Evolutionary conservation across 2,888 invertebrate species (phyloP).

Genomic region (Ormyrus pomaceus): DNA sequence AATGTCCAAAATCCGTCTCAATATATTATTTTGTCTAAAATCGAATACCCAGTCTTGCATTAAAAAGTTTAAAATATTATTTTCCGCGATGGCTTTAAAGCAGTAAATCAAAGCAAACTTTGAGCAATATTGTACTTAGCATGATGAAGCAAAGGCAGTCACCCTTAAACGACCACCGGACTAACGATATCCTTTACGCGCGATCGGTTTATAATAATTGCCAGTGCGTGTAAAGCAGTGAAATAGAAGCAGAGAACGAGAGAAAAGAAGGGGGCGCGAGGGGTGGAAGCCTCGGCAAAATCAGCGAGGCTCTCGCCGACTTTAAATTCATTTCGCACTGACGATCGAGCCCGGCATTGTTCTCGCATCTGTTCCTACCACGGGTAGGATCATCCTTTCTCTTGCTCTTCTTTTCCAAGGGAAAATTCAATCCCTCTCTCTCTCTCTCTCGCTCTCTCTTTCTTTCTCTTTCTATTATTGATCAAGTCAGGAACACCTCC

Average conservation of each 20-base stretch:
- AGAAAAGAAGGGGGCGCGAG: slow-evolving; percentile 52
- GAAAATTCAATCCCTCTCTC: neutral
- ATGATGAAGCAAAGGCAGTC: neutral
- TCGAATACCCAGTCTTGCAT: too few species aligned
- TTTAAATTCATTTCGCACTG: slow-evolving; percentile 74
- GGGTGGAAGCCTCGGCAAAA: slow-evolving; percentile 57
- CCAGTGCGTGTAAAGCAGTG: slow-evolving; percentile 49
- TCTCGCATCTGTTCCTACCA: slow-evolving; percentile 70
- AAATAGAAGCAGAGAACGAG: neutral
- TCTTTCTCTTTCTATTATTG: neutral
- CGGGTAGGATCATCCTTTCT: slow-evolving; percentile 48
- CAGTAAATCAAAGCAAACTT: neutral
- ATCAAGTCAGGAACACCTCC: slow-evolving; percentile 12
- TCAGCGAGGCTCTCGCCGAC: slow-evolving; percentile 67
- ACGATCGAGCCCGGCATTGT: slow-evolving; percentile 71
- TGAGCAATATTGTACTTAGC: slow-evolving; percentile 9
- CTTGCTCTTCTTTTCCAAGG: neutral
- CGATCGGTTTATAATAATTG: slow-evolving; percentile 74
- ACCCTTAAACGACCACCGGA: slow-evolving; percentile 49
- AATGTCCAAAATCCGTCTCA: too few species aligned
- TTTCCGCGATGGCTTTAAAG: too few species aligned
- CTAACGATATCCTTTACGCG: slow-evolving; percentile 73
- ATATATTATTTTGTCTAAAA: too few species aligned
- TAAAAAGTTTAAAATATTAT: too few species aligned
- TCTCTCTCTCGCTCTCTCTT: neutral